Base-by-base conservation (phyloP, 2,797 vertebrate genomes). In the Phyllotis vaccarum region DNA sequence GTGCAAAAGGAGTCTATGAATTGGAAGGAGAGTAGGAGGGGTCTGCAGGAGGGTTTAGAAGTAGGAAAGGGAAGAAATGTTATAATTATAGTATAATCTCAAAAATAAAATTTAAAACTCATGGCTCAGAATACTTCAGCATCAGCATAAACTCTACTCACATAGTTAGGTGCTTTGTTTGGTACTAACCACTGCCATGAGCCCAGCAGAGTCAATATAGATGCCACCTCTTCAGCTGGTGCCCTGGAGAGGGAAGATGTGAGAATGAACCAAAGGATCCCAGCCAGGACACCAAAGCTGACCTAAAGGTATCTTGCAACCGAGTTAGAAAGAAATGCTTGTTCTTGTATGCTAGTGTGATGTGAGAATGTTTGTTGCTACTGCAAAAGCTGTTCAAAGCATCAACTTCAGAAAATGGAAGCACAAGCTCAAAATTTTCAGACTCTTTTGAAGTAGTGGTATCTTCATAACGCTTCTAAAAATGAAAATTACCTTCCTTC, bases 401-500 rank as follows among this genome's bases (percentile, higher is more conserved):
- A 19, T 13, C 52, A 88, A 40, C 5, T 58, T 74, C 40, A 91
- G 58, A 92, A 96, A 85, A 78, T 29, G 58, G 52, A 86, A 96
- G 89, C 82, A 74, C 34, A 80, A 5, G 4, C 58, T 86, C n/a
- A 75, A 87, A 52, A 34, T 29, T 60, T 58, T 87, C 66, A 64
- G 21, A 74, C 60, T 76, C 70, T 89, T 83, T 81, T 43, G 17
- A 90, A 95, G 88, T 82, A 21, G 49, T 79, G 49, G 34, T 37
- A 70, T 74, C 37, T 89, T 21, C 40, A 75, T 62, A 31, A 86
- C 72, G 13, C 37, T 92, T 68, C 72, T 94, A 86, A 70, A 94
- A 86, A 94, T 94, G 43, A 89, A 94, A 90, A 86, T 79, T 43
- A 75, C 75, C 70, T 86, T 79, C 12, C 31, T 91, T 92, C 37